A percentile compares a stretch with the other conserved stretches of the same genome.
These are phyloP conservation scores for Cephalopholis sonnerati DNA, from an alignment of 2,113 vertebrate genomes.

Conservation along the genomic window DNA sequence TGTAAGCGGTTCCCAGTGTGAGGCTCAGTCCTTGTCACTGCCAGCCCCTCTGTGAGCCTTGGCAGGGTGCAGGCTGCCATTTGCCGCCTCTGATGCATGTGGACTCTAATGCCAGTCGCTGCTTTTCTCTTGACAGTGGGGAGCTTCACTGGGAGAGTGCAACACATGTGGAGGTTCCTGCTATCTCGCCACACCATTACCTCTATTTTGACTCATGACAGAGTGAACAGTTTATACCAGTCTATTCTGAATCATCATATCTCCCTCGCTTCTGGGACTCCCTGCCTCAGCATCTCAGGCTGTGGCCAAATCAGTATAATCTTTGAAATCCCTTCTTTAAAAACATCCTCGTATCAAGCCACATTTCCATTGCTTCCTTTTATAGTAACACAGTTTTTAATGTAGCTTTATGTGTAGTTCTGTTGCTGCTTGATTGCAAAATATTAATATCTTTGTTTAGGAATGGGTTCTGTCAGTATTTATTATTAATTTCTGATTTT, in stretches of 20 bases:
- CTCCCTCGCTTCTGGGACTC: background rate
- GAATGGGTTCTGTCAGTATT: background rate
- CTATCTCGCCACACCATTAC: conserved; percentile 17
- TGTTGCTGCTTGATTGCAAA: background rate
- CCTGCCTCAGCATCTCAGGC: background rate
- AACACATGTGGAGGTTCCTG: conserved; percentile 24
- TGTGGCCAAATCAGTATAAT: conserved; percentile 19
- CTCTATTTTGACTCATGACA: conserved; percentile 44
- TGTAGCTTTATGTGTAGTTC: background rate
- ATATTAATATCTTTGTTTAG: background rate
- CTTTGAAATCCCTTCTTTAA: background rate
- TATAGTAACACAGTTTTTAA: background rate
- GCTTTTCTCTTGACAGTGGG: conserved; percentile 50
- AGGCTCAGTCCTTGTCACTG: conserved; percentile 12
- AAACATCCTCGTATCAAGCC: background rate
- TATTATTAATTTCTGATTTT: too few relatives aligned
- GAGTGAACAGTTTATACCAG: conserved; percentile 6
- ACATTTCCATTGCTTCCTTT: background rate
- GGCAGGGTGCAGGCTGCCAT: conserved; percentile 34
- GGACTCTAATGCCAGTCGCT: conserved; percentile 28
- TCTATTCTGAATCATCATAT: conserved; percentile 28
- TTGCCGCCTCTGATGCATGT: conserved; percentile 44
- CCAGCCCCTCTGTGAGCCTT: conserved; percentile 35
- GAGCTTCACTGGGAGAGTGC: conserved; percentile 22
- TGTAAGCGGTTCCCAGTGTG: conserved; percentile 11